A percentile compares a stretch with the other conserved stretches of the same genome.
These are phyloP conservation scores for Julus scanicus DNA, from an alignment of 2,888 invertebrate genomes.

Conservation along the genomic window DNA sequence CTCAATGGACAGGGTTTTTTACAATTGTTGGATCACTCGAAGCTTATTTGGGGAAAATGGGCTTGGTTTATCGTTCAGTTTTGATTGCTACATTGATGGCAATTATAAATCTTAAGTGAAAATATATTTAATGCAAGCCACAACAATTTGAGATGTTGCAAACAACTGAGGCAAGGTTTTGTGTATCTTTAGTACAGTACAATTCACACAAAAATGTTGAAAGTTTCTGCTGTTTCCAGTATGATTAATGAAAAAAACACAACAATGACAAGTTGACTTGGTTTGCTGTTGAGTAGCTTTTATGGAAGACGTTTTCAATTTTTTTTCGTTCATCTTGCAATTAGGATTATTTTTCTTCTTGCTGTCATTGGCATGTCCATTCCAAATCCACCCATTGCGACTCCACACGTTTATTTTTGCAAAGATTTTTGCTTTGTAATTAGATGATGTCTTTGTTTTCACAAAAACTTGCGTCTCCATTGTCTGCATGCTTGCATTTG, in stretches of 20 bases:
- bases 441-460: neutral
- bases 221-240: too few relatives aligned
- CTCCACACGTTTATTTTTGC: neutral
- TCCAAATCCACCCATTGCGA: neutral
- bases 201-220: too few relatives aligned
- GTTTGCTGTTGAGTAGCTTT: neutral
- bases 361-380: neutral
- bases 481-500: neutral
- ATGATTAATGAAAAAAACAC: too few relatives aligned
- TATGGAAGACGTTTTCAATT: neutral
- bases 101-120: neutral
- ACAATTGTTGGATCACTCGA: neutral
- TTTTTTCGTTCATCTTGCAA: neutral
- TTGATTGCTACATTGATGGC: neutral
- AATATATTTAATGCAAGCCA: neutral
- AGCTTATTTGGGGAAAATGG: neutral
- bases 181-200: too few relatives aligned
- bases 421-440: neutral
- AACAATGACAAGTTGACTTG: too few relatives aligned
- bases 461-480: neutral
- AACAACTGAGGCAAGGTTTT: too few relatives aligned
- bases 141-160: too few relatives aligned
- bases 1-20: neutral
- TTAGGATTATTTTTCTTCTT: neutral
- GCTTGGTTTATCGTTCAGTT: neutral